These are phyloP conservation scores for Pangasius macronema DNA, from an alignment of 2,797 vertebrate genomes.

Conservation along the genomic window DNA sequence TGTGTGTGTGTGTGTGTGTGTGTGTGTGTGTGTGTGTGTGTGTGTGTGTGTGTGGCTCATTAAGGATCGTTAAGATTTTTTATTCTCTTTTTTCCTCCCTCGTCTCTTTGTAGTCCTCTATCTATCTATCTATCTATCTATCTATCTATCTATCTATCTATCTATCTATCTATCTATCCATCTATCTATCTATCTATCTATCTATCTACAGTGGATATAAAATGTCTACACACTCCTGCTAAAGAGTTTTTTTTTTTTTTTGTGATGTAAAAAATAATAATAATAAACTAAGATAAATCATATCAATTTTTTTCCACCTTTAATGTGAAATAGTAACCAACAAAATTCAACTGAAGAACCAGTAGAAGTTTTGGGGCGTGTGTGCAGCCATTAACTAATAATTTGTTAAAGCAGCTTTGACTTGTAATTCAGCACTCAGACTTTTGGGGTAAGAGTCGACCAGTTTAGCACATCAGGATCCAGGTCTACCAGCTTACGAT, in stretches of 20 bases:
- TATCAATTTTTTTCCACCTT: not conserved
- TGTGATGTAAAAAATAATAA: not conserved
- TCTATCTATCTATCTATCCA: not conserved
- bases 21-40: too few relatives aligned
- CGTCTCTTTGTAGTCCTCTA: not conserved
- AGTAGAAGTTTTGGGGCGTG: not conserved
- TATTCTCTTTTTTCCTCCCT: too few relatives aligned
- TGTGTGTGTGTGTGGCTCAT: too few relatives aligned
- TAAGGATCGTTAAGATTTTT: not conserved
- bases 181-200: not conserved
- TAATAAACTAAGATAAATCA: not conserved
- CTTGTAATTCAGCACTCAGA: not conserved
- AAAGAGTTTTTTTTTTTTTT: not conserved
- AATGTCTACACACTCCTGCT: not conserved
- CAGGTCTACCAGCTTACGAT: not conserved
- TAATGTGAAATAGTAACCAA: not conserved
- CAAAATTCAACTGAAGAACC: too few relatives aligned
- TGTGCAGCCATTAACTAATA: not conserved
- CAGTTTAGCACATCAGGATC: too few relatives aligned
- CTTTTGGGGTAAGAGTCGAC: not conserved
- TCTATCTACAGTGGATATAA: not conserved
- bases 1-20: not conserved
- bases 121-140: not conserved
- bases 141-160: conserved; percentile 1
- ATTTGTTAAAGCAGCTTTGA: not conserved